phyloP scores from a whole-genome alignment of 2,797 vertebrate genomes.

The Acanthurus lineatus region DNA sequence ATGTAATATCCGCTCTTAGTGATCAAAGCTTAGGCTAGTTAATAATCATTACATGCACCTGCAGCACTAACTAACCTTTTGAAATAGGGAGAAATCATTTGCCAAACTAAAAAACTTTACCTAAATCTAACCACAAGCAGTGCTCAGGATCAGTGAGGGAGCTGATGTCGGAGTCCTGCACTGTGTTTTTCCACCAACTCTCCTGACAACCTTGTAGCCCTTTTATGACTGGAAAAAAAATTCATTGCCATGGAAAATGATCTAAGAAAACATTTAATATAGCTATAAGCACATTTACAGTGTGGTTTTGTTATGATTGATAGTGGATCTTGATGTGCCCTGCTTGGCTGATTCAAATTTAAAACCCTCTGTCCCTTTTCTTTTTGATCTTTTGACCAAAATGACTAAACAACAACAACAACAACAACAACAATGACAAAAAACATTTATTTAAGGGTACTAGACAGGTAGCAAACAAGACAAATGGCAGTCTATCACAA shows the following conservation, averaged over 20 bases:
- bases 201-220: too few relatives aligned
- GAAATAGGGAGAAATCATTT: too few relatives aligned
- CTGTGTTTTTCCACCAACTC: too few relatives aligned
- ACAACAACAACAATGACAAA: too few relatives aligned
- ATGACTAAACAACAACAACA: slow-evolving; percentile 23
- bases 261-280: not conserved
- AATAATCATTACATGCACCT: too few relatives aligned
- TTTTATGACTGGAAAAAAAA: not conserved
- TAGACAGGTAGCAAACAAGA: slow-evolving; percentile 40
- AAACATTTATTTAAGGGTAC: slow-evolving; percentile 9
- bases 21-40: too few relatives aligned
- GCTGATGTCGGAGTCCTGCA: too few relatives aligned
- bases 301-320: slow-evolving; percentile 2
- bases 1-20: too few relatives aligned
- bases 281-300: slow-evolving; percentile 6
- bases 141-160: too few relatives aligned
- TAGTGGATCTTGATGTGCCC: not conserved
- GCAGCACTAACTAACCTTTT: too few relatives aligned
- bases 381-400: slow-evolving; percentile 5
- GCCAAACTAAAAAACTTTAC: too few relatives aligned
- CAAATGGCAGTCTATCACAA: slow-evolving; percentile 29
- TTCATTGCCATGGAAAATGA: not conserved
- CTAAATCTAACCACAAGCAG: too few relatives aligned
- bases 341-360: slow-evolving; percentile 2
- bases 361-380: slow-evolving; percentile 6